Evolutionary conservation across 2,113 vertebrate species (phyloP).

Genomic region (Spermophilus dauricus): DNA sequence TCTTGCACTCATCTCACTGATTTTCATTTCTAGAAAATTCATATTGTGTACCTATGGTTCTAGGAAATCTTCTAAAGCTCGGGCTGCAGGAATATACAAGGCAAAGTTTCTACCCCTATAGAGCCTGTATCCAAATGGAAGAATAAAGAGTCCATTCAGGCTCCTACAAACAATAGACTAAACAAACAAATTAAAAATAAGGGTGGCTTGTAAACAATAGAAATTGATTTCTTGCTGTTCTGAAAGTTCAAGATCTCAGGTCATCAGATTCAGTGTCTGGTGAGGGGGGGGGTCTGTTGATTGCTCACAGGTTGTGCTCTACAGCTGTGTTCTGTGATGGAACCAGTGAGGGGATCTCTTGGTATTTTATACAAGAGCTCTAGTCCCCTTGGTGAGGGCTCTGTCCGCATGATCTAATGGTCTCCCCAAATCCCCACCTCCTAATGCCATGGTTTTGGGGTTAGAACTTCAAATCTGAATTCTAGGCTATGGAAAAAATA

Average conservation of each 20-base stretch:
- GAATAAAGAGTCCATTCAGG: not conserved
- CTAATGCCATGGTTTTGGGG: not conserved
- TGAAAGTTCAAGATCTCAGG: not conserved
- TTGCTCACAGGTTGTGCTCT: too few relatives aligned
- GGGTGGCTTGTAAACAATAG: not conserved
- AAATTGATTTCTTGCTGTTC: not conserved
- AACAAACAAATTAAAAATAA: too few relatives aligned
- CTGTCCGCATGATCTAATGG: not conserved
- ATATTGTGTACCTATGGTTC: not conserved
- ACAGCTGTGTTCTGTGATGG: too few relatives aligned
- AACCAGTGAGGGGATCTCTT: not conserved
- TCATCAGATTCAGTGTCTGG: not conserved
- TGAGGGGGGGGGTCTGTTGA: not conserved
- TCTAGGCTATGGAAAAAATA: not conserved
- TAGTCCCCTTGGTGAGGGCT: not conserved
- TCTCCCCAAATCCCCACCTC: not conserved
- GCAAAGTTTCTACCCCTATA: not conserved
- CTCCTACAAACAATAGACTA: not conserved
- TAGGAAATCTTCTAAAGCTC: not conserved
- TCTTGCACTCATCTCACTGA: not conserved
- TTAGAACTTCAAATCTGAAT: not conserved
- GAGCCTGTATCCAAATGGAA: not conserved
- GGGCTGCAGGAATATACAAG: not conserved
- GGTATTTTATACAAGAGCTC: not conserved
- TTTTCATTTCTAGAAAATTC: not conserved